phyloP scores from a whole-genome alignment of 2,113 vertebrate genomes.

The Neodontobutis hainanensis region DNA sequence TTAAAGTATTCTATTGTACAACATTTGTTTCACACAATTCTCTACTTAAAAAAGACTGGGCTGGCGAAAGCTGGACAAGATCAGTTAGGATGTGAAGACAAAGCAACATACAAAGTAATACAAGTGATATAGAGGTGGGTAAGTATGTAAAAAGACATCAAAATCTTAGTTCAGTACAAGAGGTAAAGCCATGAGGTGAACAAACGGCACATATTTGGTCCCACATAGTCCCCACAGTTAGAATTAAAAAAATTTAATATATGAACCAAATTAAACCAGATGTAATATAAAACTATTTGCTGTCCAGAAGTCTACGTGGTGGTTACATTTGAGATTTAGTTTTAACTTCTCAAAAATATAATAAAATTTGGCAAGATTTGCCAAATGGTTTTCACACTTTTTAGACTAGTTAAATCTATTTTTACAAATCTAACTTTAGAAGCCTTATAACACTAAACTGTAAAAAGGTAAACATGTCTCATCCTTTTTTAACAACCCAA shows the following conservation, averaged over 20 bases:
- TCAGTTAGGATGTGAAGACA: constrained; percentile 1
- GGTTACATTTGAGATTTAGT: no score
- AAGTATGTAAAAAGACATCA: not conserved
- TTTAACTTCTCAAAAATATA: not conserved
- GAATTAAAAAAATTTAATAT: constrained; percentile 22
- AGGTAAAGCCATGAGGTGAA: not conserved
- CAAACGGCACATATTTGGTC: constrained; percentile 36
- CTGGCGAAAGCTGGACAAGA: constrained; percentile 16
- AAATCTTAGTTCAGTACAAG: not conserved
- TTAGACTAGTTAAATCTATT: no score
- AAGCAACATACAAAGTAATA: not conserved
- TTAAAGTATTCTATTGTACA: constrained; percentile 66
- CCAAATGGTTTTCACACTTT: not conserved
- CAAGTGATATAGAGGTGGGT: not conserved
- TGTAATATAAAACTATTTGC: not conserved
- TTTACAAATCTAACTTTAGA: no score
- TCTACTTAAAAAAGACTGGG: constrained; percentile 41
- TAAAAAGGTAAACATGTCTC: no score
- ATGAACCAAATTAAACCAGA: not conserved
- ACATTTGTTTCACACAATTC: constrained; percentile 47
- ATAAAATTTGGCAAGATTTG: no score
- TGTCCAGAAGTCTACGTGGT: no score
- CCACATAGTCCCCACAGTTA: constrained; percentile 22
- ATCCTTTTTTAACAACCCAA: constrained; percentile 2
- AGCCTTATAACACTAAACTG: no score